phyloP scores from a whole-genome alignment of 2,888 invertebrate genomes.

The Hofmannophila pseudospretella region DNA sequence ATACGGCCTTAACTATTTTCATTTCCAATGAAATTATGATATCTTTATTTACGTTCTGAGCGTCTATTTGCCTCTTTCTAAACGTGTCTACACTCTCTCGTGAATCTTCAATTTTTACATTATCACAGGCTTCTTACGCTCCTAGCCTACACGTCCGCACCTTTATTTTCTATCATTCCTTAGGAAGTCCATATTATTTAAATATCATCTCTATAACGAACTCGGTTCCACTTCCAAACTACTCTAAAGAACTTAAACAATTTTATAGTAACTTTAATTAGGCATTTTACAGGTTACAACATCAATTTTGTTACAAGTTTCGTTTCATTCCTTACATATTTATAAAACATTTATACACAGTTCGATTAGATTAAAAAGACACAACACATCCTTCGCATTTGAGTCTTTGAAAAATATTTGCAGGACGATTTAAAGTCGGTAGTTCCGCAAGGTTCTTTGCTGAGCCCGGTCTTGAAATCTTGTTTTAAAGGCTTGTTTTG shows the following conservation, averaged over 20 bases:
- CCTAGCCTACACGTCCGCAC: constrained; percentile 65
- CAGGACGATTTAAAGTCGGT: constrained; percentile 21
- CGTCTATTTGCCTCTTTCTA: constrained; percentile 47
- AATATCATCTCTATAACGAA: constrained; percentile 24
- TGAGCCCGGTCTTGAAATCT: constrained; percentile 38
- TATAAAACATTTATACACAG: neutral
- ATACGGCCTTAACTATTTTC: constrained; percentile 30
- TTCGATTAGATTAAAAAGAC: constrained; percentile 1
- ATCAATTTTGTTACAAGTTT: constrained; percentile 1
- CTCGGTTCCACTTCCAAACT: constrained; percentile 39
- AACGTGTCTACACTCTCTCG: constrained; percentile 26
- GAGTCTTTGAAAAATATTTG: constrained; percentile 8
- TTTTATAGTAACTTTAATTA: constrained; percentile 34
- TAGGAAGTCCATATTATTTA: constrained; percentile 28
- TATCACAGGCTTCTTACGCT: constrained; percentile 70
- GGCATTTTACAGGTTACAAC: constrained; percentile 24
- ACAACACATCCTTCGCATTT: constrained; percentile 1
- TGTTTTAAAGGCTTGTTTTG: constrained; percentile 9
- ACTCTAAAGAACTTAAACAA: constrained; percentile 16
- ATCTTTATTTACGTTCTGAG: constrained; percentile 33
- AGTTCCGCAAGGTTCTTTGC: constrained; percentile 39
- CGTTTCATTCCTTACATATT: constrained; percentile 1
- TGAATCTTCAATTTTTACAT: constrained; percentile 51
- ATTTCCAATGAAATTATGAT: constrained; percentile 20
- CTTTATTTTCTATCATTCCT: constrained; percentile 52